These are phyloP conservation scores for Xiphorhynchus elegans DNA, from an alignment of 2,113 vertebrate species.

Conservation along the genomic window DNA sequence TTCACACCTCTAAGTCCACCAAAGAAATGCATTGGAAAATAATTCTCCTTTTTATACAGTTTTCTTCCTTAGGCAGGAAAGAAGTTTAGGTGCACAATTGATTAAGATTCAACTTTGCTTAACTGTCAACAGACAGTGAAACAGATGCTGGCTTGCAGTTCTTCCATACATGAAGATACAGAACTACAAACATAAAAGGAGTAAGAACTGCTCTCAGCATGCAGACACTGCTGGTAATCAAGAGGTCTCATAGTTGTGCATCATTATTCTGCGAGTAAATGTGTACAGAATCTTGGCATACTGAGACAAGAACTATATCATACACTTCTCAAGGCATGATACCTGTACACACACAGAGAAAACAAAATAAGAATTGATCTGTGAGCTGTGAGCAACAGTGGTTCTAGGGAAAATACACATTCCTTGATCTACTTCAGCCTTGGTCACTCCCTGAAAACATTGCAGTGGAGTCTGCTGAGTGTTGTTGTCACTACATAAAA, in stretches of 20 bases:
- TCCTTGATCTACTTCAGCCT: accelerated
- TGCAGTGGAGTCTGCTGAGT: background rate
- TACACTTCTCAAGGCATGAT: background rate
- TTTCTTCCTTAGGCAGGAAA: background rate
- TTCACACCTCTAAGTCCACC: background rate
- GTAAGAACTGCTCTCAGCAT: background rate
- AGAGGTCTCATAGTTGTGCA: background rate
- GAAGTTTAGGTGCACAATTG: background rate
- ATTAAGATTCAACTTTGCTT: background rate
- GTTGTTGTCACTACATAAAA: background rate
- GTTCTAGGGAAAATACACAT: background rate
- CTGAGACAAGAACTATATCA: background rate
- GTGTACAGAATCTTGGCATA: background rate
- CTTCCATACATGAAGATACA: background rate
- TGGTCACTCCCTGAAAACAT: background rate
- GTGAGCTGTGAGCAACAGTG: background rate
- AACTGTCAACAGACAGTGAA: background rate
- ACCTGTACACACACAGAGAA: background rate
- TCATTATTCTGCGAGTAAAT: background rate
- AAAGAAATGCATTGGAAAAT: background rate
- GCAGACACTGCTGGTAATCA: background rate
- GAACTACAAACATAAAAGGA: background rate
- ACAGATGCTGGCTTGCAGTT: background rate
- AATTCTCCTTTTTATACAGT: background rate
- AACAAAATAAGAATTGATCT: background rate